Conservation (phyloP, 2,113 vertebrate genomes). For the Carassius carassius region DNA sequence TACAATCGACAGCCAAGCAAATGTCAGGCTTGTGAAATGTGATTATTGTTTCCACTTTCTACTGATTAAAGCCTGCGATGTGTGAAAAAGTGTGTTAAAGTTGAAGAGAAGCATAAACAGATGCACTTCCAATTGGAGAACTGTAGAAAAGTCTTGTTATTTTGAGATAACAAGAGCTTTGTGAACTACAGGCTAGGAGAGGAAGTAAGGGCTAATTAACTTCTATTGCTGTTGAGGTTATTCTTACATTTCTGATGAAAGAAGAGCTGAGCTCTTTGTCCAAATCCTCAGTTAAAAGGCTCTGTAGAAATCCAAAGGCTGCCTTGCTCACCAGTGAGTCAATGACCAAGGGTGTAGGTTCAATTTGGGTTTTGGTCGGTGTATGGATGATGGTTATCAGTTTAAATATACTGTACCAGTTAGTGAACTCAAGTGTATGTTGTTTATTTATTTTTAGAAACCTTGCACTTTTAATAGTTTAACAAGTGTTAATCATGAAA, state of each 20-base stretch:
- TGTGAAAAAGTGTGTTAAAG: slow-evolving; percentile 1
- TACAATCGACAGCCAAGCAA: slow-evolving; percentile 2
- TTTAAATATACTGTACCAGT: neutral
- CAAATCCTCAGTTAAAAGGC: neutral
- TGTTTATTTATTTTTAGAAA: neutral
- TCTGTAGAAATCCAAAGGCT: neutral
- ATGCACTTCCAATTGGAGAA: neutral
- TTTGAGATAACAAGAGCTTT: neutral
- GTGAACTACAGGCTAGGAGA: neutral
- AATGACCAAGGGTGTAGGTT: neutral
- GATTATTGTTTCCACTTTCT: neutral
- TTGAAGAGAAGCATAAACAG: neutral
- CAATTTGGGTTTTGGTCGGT: neutral
- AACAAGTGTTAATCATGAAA: neutral
- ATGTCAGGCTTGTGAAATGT: slow-evolving; percentile 1
- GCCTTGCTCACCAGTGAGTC: neutral
- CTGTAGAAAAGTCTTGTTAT: neutral
- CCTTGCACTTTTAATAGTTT: neutral
- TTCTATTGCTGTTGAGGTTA: neutral
- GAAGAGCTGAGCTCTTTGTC: neutral
- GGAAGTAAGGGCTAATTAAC: neutral
- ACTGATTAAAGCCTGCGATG: slow-evolving; percentile 3
- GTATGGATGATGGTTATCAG: neutral
- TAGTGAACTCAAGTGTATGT: neutral
- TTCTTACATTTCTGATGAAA: neutral